phyloP scores from a whole-genome alignment of 92 coral and sea anemone genomes.

The Meandrina meandrites region DNA sequence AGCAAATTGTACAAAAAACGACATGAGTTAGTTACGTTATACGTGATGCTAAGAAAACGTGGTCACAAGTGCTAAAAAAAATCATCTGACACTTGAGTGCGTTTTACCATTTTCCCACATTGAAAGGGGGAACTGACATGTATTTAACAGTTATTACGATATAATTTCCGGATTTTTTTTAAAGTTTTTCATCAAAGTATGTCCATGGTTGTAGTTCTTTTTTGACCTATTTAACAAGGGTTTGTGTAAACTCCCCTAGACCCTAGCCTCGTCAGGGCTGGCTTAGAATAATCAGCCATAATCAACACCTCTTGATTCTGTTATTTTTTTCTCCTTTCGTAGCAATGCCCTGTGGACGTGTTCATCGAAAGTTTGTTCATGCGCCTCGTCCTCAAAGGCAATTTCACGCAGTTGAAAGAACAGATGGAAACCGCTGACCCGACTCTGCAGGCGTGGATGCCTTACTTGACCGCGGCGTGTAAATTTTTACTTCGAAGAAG shows the following conservation, averaged over 20 bases:
- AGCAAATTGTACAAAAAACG: no score
- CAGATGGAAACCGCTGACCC: conserved; percentile 91
- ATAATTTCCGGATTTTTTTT: no score
- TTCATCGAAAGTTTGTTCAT: conserved; percentile 89
- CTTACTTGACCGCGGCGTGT: conserved; percentile 96
- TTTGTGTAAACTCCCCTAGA: neutral
- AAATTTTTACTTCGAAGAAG: conserved; percentile 79
- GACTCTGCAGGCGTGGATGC: conserved; percentile 90
- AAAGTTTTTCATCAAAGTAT: no score
- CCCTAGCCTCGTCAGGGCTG: neutral
- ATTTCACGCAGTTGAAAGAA: conserved; percentile 71
- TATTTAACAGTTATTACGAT: no score
- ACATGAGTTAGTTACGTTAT: no score
- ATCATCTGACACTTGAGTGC: no score
- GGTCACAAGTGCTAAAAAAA: no score
- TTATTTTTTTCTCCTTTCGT: neutral
- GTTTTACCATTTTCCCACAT: no score
- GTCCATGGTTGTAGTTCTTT: no score
- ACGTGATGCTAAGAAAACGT: no score
- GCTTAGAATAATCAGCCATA: neutral
- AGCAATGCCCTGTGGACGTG: conserved; percentile 86
- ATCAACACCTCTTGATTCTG: neutral
- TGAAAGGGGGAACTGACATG: no score
- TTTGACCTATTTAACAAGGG: neutral
- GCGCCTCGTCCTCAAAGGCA: conserved; percentile 93